Base-by-base conservation (phyloP, 2,113 vertebrate species). In the Corydoras maculifer region DNA sequence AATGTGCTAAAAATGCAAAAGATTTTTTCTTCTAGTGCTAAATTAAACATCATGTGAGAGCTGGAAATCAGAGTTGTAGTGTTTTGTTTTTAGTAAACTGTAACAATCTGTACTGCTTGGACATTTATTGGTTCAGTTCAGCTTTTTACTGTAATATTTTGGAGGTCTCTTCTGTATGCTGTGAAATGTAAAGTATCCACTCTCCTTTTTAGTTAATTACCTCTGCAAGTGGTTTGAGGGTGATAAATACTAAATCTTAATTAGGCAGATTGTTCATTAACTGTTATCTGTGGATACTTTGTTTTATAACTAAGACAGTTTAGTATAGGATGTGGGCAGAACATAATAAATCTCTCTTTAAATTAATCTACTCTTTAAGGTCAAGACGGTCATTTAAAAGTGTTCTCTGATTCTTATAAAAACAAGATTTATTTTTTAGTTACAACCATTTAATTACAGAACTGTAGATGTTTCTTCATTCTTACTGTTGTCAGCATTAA, bases 161-260 rank as follows among this genome's bases (percentile, higher is more conserved):
- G 35, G 35, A 43, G 35, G 4, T 43, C 35, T 43, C 4, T 43
- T 8, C 35, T 43, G 4, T 4, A 43, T 43, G 4, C 35, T 43
- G 35, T 43, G 35, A 43, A 43, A 43, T 43, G 7, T 43, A 43
- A 69, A 65, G 70, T 69, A 61, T 57, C 4, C 2, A 7, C 78
- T 83, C 79, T 84, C 76, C 81, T 78, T 80, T 84, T 82, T 76
- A 83, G 79, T 85, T 79, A 88, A 84, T 83, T 82, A 72, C 65
- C 72, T 55, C 80, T 86, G 88, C 83, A 83, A 86, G 77, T 55
- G 57, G 82, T 79, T 62, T 50, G 54, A 59, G 55, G 64, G 64
- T 70, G 76, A 78, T 75, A 78, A 83, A 79, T 68, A 54, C 35
- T 75, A 71, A 65, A 73, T 79, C 73, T 68, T 77, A 79, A 77